Conservation (phyloP, 2,797 vertebrate species). For the Scolopax bukidnonensis region DNA sequence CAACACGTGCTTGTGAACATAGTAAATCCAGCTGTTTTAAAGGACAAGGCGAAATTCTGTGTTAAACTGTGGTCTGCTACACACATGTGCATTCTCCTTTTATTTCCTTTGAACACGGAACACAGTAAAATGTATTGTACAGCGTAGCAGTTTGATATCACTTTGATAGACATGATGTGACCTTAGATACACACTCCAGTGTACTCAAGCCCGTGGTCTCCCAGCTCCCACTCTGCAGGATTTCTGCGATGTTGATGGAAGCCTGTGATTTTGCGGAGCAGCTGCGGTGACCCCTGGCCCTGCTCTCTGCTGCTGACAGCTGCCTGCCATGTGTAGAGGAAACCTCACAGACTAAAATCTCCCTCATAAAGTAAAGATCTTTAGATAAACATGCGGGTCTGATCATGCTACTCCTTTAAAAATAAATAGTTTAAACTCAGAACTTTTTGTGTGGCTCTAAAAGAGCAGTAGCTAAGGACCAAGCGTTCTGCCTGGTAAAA, state of each 20-base stretch:
- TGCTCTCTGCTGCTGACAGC: conserved; percentile 81
- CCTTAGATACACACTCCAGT: conserved; percentile 77
- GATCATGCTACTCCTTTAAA: conserved; percentile 72
- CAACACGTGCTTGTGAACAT: conserved; percentile 1
- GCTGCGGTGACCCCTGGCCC: conserved; percentile 77
- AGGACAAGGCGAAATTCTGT: conserved; percentile 64
- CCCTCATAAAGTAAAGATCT: conserved; percentile 72
- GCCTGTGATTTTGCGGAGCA: conserved; percentile 81
- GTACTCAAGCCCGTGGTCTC: conserved; percentile 78
- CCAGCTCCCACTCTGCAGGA: conserved; percentile 81
- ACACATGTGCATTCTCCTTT: conserved; percentile 74
- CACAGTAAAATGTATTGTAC: conserved; percentile 79
- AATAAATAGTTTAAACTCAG: conserved; percentile 66
- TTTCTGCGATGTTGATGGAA: conserved; percentile 83
- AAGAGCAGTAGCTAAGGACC: conserved; percentile 9
- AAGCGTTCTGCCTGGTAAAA: conserved; percentile 35
- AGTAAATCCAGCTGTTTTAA: conserved; percentile 66
- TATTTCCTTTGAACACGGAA: conserved; percentile 75
- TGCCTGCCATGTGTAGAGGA: conserved; percentile 84
- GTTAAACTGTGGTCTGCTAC: conserved; percentile 71
- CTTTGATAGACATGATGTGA: conserved; percentile 81
- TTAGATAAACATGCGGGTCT: conserved; percentile 75
- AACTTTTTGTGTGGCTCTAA: conserved; percentile 40
- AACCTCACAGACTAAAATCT: conserved; percentile 80
- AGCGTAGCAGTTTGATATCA: conserved; percentile 67